Conservation (phyloP, 2,113 vertebrate species). For the Tragelaphus strepsiceros region DNA sequence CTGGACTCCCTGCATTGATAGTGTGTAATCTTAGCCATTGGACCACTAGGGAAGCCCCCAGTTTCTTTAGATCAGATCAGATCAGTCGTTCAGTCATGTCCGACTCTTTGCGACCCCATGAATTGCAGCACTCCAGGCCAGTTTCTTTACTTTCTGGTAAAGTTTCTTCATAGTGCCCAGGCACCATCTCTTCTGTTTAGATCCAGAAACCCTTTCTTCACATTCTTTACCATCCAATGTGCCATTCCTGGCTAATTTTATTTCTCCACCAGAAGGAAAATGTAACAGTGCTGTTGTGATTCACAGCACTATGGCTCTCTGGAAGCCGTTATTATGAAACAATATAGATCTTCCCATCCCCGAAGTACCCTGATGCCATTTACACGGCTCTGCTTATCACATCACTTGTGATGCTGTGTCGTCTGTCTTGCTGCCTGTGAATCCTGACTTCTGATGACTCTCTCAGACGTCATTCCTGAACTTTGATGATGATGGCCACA, state of each 20-base stretch:
- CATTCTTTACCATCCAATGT: neutral
- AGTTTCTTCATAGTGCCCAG: neutral
- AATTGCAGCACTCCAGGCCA: no score
- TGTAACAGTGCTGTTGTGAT: no score
- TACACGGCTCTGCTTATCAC: accelerated
- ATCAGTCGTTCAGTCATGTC: no score
- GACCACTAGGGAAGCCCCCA: neutral
- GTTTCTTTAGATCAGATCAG: neutral
- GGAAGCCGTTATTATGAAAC: neutral
- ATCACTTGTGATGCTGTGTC: accelerated
- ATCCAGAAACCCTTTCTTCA: neutral
- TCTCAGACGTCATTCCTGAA: no score
- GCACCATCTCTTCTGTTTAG: neutral
- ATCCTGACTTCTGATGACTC: neutral
- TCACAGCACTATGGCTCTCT: neutral
- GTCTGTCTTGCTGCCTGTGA: accelerated
- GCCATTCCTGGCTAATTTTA: neutral
- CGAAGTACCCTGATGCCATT: neutral
- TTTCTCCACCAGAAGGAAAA: neutral
- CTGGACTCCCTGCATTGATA: neutral
- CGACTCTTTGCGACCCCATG: no score
- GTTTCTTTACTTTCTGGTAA: neutral
- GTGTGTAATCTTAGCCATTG: neutral
- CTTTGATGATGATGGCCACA: neutral
- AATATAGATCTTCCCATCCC: neutral